Evolutionary conservation across 2,888 invertebrate genomes (phyloP).

Genomic region (Octodonta nipae): DNA sequence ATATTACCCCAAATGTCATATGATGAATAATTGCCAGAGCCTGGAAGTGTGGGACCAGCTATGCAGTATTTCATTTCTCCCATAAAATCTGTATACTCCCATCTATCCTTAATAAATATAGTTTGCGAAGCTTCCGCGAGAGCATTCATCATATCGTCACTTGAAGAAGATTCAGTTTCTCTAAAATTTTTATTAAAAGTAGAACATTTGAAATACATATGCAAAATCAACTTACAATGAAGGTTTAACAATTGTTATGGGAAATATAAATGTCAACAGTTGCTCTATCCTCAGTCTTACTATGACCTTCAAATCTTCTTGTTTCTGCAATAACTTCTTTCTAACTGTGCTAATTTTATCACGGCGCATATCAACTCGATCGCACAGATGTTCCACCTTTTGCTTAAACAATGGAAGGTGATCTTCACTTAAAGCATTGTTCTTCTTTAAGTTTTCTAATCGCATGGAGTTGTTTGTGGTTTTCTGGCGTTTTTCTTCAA

Average conservation of each 20-base stretch:
- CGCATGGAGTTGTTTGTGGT: slow-evolving; percentile 21
- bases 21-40: slow-evolving; percentile 70
- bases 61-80: slow-evolving; percentile 61
- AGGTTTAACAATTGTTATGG: slow-evolving; percentile 44
- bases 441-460: slow-evolving; percentile 29
- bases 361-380: slow-evolving; percentile 41
- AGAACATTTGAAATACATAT: too few species aligned
- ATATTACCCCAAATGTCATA: slow-evolving; percentile 62
- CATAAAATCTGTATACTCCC: slow-evolving; percentile 60
- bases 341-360: slow-evolving; percentile 40
- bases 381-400: slow-evolving; percentile 46
- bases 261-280: slow-evolving; percentile 55
- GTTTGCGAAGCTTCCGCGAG: slow-evolving; percentile 62
- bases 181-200: slow-evolving; percentile 13
- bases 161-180: slow-evolving; percentile 14
- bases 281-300: slow-evolving; percentile 46
- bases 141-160: slow-evolving; percentile 29
- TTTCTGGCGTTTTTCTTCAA: slow-evolving; percentile 42
- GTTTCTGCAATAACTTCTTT: slow-evolving; percentile 38
- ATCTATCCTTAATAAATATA: slow-evolving; percentile 64
- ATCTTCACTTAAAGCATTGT: slow-evolving; percentile 35
- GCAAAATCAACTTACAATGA: slow-evolving; percentile 38
- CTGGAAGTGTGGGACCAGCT: slow-evolving; percentile 71
- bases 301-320: slow-evolving; percentile 44
- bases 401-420: slow-evolving; percentile 49